These are phyloP conservation scores for Phylloscopus collybita DNA, from an alignment of 2,797 vertebrate species.

Conservation along the genomic window DNA sequence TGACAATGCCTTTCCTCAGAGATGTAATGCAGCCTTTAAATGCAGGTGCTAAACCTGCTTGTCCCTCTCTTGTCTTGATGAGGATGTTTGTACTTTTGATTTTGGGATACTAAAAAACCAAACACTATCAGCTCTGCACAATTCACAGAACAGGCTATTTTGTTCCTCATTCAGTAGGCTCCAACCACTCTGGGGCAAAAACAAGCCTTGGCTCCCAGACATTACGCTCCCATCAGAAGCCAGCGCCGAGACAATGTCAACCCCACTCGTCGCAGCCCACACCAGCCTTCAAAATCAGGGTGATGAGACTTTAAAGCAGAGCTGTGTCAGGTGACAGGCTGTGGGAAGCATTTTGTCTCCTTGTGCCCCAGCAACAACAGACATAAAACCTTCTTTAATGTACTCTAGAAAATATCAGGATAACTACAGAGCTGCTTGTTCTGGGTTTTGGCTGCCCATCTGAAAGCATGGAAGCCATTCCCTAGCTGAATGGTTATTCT, in stretches of 20 bases:
- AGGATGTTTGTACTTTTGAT: neutral
- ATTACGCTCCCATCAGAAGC: neutral
- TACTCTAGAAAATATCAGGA: neutral
- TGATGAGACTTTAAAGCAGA: neutral
- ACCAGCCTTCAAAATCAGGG: neutral
- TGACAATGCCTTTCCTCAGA: neutral
- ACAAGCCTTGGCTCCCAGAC: neutral
- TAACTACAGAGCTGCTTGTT: neutral
- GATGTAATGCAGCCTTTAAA: neutral
- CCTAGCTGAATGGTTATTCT: neutral
- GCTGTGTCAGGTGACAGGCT: neutral
- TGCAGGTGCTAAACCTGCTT: neutral
- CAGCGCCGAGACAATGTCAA: rapidly evolving
- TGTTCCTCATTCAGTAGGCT: neutral
- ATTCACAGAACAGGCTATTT: neutral
- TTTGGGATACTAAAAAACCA: neutral
- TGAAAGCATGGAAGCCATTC: rapidly evolving
- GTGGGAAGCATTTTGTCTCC: neutral
- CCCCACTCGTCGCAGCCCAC: neutral
- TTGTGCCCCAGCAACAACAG: neutral
- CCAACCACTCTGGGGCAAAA: neutral
- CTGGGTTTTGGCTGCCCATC: neutral
- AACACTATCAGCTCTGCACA: neutral
- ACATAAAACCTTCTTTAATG: neutral
- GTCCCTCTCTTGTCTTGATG: neutral